Evolutionary conservation across 2,888 invertebrate genomes (phyloP).

Genomic region (Priocnemis perturbator): DNA sequence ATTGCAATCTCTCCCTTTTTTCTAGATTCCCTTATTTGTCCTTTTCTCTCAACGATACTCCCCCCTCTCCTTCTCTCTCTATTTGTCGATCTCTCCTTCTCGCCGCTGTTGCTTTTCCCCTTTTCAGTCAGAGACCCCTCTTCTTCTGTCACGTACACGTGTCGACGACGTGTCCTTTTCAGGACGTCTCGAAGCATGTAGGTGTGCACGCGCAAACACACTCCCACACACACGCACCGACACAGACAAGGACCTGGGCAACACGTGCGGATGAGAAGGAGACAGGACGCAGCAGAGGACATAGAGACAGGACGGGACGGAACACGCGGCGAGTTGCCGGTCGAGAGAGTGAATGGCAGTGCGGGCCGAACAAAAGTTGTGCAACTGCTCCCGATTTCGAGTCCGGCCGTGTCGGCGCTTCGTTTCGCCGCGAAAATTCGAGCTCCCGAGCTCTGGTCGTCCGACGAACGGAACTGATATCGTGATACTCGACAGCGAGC

Average conservation of each 20-base stretch:
- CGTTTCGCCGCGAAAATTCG: too few relatives aligned
- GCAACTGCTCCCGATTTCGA: too few relatives aligned
- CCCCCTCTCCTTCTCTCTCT: constrained; percentile 17
- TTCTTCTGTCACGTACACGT: constrained; percentile 47
- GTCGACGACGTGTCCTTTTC: constrained; percentile 45
- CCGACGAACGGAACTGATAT: too few relatives aligned
- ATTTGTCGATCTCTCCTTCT: neutral
- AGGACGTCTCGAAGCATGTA: constrained; percentile 25
- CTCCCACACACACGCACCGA: neutral
- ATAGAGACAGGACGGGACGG: too few relatives aligned
- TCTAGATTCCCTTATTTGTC: constrained; percentile 52
- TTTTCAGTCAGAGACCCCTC: constrained; percentile 40
- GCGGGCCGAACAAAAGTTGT: too few relatives aligned
- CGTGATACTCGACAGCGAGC: too few relatives aligned
- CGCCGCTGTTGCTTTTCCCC: constrained; percentile 15
- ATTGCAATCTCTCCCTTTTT: constrained; percentile 53
- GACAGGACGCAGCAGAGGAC: too few relatives aligned
- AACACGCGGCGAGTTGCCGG: too few relatives aligned
- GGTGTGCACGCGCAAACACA: constrained; percentile 21
- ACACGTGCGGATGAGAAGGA: too few relatives aligned
- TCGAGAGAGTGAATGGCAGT: too few relatives aligned
- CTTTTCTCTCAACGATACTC: constrained; percentile 19
- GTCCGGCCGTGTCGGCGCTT: too few relatives aligned
- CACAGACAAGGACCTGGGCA: neutral
- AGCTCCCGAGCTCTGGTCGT: too few relatives aligned